Evolutionary conservation across 2,888 invertebrate genomes (phyloP).

Genomic region (Drosophila barbarae): DNA sequence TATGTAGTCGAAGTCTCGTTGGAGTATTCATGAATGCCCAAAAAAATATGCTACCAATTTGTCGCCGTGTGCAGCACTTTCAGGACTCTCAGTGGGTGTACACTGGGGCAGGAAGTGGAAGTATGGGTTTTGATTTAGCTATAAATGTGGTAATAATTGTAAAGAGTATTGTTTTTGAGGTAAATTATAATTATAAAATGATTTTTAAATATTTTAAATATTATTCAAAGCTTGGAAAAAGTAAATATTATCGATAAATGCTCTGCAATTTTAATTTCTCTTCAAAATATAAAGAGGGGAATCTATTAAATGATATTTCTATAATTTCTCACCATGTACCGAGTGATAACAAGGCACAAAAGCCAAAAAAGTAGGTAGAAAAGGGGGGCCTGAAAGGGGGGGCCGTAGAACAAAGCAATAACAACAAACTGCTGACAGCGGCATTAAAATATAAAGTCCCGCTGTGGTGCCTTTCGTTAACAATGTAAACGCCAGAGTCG

Average conservation of each 20-base stretch:
- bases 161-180: neutral
- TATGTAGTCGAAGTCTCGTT: constrained; percentile 54
- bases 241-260: neutral
- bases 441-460: constrained; percentile 73
- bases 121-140: neutral
- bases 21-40: constrained; percentile 68
- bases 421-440: constrained; percentile 71
- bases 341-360: constrained; percentile 28
- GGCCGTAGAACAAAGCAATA: constrained; percentile 65
- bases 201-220: neutral
- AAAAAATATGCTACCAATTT: constrained; percentile 74
- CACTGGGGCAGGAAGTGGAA: neutral
- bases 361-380: neutral
- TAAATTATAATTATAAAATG: neutral
- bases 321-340: neutral
- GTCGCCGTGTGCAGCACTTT: constrained; percentile 61
- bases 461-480: constrained; percentile 63
- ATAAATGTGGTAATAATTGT: neutral
- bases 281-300: neutral
- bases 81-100: constrained; percentile 1
- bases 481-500: constrained; percentile 67
- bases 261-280: too few species aligned
- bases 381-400: constrained; percentile 19
- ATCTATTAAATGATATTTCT: neutral
- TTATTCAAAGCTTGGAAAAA: neutral